A percentile compares a stretch with the other conserved stretches of the same genome.
Evolutionary conservation across 2,113 vertebrate species (phyloP).

Genomic region (Cottus gobio): DNA sequence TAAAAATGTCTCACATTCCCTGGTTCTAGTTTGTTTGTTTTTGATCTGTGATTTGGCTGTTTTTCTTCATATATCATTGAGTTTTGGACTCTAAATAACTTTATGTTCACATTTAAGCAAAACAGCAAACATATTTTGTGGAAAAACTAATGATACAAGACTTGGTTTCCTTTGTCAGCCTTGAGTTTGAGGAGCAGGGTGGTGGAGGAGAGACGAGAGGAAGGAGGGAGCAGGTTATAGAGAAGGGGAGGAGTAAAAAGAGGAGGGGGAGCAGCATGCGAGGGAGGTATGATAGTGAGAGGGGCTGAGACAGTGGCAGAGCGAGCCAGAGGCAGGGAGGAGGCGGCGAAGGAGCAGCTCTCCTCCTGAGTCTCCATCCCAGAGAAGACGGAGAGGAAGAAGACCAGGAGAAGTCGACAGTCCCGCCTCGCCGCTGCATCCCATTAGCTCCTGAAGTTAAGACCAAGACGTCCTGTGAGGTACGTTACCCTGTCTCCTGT

Average conservation of each 20-base stretch:
- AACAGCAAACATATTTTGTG: background rate
- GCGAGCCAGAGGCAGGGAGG: constrained; percentile 68
- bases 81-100: background rate
- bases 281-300: constrained; percentile 77
- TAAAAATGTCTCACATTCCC: background rate
- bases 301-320: constrained; percentile 67
- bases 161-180: constrained; percentile 48
- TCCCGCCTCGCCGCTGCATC: constrained; percentile 33
- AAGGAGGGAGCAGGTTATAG: constrained; percentile 53
- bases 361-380: constrained; percentile 65
- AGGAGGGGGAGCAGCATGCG: constrained; percentile 26
- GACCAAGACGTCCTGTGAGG: constrained; percentile 57
- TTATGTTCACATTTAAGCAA: background rate
- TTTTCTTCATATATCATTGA: background rate
- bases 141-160: constrained; percentile 22
- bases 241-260: constrained; percentile 65
- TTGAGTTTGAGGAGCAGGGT: constrained; percentile 49
- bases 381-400: constrained; percentile 48
- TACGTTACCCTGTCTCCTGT: constrained; percentile 50
- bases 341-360: constrained; percentile 62
- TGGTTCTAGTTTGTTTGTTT: background rate
- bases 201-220: constrained; percentile 39
- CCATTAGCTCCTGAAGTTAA: constrained; percentile 55
- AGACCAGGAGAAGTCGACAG: constrained; percentile 42
- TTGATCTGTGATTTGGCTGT: background rate